Evolutionary conservation across 2,888 invertebrate genomes (phyloP), one percentile per base, ranked within the genome.

Genomic region (Coelopa pilipes): DNA sequence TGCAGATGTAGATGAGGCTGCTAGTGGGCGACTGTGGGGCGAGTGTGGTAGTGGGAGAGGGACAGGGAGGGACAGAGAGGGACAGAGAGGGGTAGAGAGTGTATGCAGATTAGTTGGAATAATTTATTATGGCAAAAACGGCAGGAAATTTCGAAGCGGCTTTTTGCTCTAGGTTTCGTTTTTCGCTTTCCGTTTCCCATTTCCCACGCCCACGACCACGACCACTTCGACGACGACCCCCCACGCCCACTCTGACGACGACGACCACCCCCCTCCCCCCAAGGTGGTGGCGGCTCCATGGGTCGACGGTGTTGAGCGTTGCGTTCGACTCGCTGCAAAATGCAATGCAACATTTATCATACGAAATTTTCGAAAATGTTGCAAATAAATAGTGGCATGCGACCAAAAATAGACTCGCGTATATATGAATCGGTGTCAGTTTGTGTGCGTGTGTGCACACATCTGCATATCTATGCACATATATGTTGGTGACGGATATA

Each of bases 41-140:
- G 34, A 45, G 24, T 46, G 59, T 60, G 49, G 2, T 2, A 13
- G 24, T 49, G 50, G 11, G 47, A 34, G n/a, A 13, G 62, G 21
- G 34, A 60, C 63, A 50, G 45, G 67, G 5, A 45, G 12, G 45
- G 13, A 17, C 59, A 50, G 53, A 12, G 53, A 15, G 13, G 63
- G 45, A 15, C n/a, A 19, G 21, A 49, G 60, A 13, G 21, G 21
- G 45, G 47, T 24, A n/a, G 66, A 13, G 62, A 12, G 69, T 45
- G 57, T 12, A 69, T 74, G 74, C 74, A 74, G 74, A 74, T 70
- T 74, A 74, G 66, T 62, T 59, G 62, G 46, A 57, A 66, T 70
- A 74, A 74, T 74, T 74, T 74, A 74, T 74, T 57, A 62, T 59
- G 49, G 34, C 65, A 49, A 46, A 69, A n/a, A 34, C 63, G 63